These are phyloP conservation scores for Tromatobia lineatoria DNA, from an alignment of 2,888 invertebrate genomes.

Conservation along the genomic window DNA sequence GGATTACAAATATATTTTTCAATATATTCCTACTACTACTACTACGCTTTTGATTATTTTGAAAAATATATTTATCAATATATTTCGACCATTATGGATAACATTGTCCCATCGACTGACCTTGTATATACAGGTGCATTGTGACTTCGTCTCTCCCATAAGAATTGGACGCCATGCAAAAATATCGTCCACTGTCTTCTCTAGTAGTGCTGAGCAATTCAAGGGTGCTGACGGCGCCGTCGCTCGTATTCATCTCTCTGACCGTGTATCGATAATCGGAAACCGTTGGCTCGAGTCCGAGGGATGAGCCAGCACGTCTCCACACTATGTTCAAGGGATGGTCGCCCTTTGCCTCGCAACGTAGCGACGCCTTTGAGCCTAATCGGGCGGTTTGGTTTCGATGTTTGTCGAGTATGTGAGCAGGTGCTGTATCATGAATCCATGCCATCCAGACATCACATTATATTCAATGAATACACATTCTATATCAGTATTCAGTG, in stretches of 20 bases:
- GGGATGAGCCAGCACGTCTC: conserved; percentile 89
- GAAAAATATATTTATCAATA: too few species aligned
- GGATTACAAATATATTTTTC: too few species aligned
- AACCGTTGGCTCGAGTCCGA: conserved; percentile 80
- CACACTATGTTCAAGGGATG: conserved; percentile 94
- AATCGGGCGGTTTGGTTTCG: conserved; percentile 83
- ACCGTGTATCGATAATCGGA: conserved; percentile 83
- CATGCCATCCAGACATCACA: background rate
- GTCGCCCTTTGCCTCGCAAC: conserved; percentile 95
- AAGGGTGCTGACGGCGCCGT: conserved; percentile 93
- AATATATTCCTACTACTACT: too few species aligned
- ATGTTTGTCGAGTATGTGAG: conserved; percentile 92
- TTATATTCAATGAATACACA: background rate
- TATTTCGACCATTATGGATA: background rate
- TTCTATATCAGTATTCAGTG: background rate
- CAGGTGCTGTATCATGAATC: conserved; percentile 88
- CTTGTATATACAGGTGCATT: conserved; percentile 95
- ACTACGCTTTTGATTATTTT: too few species aligned
- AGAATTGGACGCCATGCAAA: conserved; percentile 95
- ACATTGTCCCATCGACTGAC: conserved; percentile 85
- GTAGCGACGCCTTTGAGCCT: conserved; percentile 86
- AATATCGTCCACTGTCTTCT: conserved; percentile 95
- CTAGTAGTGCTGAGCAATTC: conserved; percentile 94
- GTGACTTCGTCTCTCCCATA: conserved; percentile 97
- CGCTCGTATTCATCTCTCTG: conserved; percentile 83